A percentile compares a stretch with the other conserved stretches of the same genome.
These are phyloP conservation scores for Scomberomorus guttatus DNA, from an alignment of 2,797 vertebrate genomes.

Conservation along the genomic window DNA sequence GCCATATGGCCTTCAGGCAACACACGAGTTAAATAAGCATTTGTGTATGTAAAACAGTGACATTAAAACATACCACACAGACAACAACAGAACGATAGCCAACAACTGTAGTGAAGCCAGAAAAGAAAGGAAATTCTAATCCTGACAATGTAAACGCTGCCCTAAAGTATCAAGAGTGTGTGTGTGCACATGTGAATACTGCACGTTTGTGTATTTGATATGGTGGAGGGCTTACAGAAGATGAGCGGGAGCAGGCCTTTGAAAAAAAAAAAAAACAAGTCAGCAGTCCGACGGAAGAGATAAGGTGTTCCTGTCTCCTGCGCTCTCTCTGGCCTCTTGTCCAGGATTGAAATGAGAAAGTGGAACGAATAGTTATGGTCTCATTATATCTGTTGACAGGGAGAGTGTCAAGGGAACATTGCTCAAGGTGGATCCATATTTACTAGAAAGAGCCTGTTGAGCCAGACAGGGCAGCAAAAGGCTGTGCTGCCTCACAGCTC, in stretches of 20 bases:
- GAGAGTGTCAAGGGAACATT: conserved; percentile 47
- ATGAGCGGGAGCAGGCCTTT: conserved; percentile 12
- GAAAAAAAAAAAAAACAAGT: conserved; percentile 35
- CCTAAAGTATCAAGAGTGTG: not conserved
- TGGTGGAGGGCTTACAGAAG: conserved; percentile 19
- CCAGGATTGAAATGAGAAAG: conserved; percentile 61
- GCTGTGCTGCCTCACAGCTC: conserved; percentile 40
- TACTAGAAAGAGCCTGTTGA: conserved; percentile 66
- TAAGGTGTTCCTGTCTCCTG: conserved; percentile 37
- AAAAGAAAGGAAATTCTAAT: conserved; percentile 15
- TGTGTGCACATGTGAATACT: not conserved
- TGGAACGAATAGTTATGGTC: conserved; percentile 68
- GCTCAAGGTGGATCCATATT: conserved; percentile 68
- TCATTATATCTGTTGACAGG: conserved; percentile 75
- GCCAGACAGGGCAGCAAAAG: conserved; percentile 49
- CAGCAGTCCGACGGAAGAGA: conserved; percentile 30
- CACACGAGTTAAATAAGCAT: conserved; percentile 65
- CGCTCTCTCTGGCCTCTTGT: conserved; percentile 44
- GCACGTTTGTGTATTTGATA: conserved; percentile 14
- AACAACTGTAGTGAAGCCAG: not conserved
- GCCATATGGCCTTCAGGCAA: conserved; percentile 74
- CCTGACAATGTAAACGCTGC: not conserved
- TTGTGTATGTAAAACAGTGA: conserved; percentile 50
- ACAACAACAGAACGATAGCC: conserved; percentile 18
- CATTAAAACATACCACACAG: conserved; percentile 42